Evolutionary conservation across 2,113 vertebrate species (phyloP), one percentile per base, ranked within the genome.

Genomic region (Tragelaphus imberbis): DNA sequence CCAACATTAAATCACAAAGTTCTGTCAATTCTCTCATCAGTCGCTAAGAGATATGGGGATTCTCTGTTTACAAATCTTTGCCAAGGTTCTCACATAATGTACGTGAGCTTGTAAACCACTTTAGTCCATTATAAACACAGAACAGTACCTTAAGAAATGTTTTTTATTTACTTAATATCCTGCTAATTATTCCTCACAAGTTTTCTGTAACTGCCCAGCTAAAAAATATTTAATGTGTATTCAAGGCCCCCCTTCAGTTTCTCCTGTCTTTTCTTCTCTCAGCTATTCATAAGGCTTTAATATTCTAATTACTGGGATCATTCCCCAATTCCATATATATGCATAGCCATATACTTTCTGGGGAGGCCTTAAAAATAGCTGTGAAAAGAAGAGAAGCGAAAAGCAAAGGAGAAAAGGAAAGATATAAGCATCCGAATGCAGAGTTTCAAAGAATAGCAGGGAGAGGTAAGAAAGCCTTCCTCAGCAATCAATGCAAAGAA

Each of bases 1-100:
- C 51, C 23, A 93, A 82, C 16, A 77, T 58, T 93, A 93, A 93
- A 84, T 91, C 95, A 91, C 40, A 93, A 95, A 91, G 44, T 92
- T 79, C 51, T 80, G 59, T 59, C n/a, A 79, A 80, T 53, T 84
- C 13, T 58, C 56, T 91, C 55, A 82, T 16, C 19, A 95, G 63
- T 27, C 6, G 63, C 89, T 91, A 28, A 68, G 8, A 86, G 17
- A 82, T 89, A 0, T 56, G n/a, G n/a, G n/a, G 16, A 71, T 61
- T 86, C 27, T 93, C 61, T 75, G 40, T 61, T 59, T 84, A 93
- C 77, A 87, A 51, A 95, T 87, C 53, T 90, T 58, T 82, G 14
- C 17, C 12, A 15, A 77, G 28, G 59, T 86, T 88, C 49, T 90
- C 28, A 53, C 75, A 56, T 87, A 40, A 56, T 77, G 13, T 21